Evolutionary conservation across 2,113 vertebrate genomes (phyloP).

Genomic region (Lucifuga dentata): DNA sequence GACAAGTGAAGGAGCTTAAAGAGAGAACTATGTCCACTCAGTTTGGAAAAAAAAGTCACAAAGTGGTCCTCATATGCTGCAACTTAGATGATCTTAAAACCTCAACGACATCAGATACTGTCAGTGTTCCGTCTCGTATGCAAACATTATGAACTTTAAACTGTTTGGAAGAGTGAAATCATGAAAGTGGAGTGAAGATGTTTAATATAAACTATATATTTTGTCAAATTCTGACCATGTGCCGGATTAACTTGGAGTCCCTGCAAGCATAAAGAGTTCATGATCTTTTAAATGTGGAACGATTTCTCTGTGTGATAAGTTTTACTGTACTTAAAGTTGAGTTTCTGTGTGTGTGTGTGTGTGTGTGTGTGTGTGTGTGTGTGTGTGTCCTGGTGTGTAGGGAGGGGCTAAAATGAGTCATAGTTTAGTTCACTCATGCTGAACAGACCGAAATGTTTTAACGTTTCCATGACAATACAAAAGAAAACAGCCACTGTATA

Average conservation of each 20-base stretch:
- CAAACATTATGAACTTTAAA: background rate
- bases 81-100: conserved; percentile 18
- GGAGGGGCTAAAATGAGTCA: conserved; percentile 80
- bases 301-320: conserved; percentile 6
- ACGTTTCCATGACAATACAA: conserved; percentile 71
- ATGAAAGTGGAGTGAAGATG: conserved; percentile 15
- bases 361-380: conserved; percentile 18
- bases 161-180: background rate
- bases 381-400: conserved; percentile 33
- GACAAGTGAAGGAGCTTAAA: too few species aligned
- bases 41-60: background rate
- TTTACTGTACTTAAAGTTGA: background rate
- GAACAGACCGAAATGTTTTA: conserved; percentile 82
- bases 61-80: conserved; percentile 10
- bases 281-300: background rate
- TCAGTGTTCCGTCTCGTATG: background rate
- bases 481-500: conserved; percentile 71
- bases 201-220: conserved; percentile 5
- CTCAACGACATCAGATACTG: conserved; percentile 8
- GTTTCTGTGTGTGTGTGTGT: background rate
- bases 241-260: background rate
- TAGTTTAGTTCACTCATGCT: conserved; percentile 69
- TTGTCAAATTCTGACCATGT: background rate
- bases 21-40: too few species aligned
- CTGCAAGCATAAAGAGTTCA: background rate